These are phyloP conservation scores for Drosophila ustulata DNA, from an alignment of 2,888 invertebrate species.

Conservation along the genomic window DNA sequence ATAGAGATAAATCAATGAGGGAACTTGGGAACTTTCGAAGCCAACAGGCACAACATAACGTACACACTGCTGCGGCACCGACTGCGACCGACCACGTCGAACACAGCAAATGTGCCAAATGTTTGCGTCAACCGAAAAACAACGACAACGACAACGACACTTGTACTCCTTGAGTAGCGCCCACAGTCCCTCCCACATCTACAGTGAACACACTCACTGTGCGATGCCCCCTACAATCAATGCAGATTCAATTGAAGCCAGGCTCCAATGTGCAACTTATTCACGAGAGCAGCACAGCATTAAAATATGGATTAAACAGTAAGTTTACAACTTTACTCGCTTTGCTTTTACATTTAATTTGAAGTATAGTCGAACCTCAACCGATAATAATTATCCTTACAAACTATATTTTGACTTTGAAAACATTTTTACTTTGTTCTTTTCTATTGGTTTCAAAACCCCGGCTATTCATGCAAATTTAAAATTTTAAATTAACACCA, in stretches of 20 bases:
- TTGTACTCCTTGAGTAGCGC: neutral
- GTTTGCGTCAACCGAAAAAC: slow-evolving; percentile 1
- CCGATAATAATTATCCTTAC: too few relatives aligned
- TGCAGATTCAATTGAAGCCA: neutral
- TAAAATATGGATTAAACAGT: too few relatives aligned
- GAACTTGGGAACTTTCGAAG: slow-evolving; percentile 33
- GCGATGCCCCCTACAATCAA: neutral
- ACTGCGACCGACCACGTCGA: slow-evolving; percentile 1
- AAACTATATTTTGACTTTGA: too few relatives aligned
- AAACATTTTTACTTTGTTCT: too few relatives aligned
- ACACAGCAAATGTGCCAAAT: slow-evolving; percentile 15
- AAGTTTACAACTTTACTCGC: too few relatives aligned
- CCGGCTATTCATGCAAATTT: too few relatives aligned
- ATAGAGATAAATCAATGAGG: slow-evolving; percentile 56
- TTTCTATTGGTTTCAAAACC: too few relatives aligned
- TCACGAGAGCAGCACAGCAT: too few relatives aligned
- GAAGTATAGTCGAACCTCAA: too few relatives aligned
- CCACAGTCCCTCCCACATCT: neutral
- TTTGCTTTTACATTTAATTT: too few relatives aligned
- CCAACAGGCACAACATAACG: slow-evolving; percentile 11
- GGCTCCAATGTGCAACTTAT: neutral
- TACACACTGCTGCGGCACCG: neutral
- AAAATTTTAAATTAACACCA: too few relatives aligned
- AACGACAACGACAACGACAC: neutral
- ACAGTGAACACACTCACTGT: slow-evolving; percentile 28